Evolutionary conservation across 2,888 invertebrate genomes (phyloP).

Genomic region (Spatulosminthurus flaviceps): DNA sequence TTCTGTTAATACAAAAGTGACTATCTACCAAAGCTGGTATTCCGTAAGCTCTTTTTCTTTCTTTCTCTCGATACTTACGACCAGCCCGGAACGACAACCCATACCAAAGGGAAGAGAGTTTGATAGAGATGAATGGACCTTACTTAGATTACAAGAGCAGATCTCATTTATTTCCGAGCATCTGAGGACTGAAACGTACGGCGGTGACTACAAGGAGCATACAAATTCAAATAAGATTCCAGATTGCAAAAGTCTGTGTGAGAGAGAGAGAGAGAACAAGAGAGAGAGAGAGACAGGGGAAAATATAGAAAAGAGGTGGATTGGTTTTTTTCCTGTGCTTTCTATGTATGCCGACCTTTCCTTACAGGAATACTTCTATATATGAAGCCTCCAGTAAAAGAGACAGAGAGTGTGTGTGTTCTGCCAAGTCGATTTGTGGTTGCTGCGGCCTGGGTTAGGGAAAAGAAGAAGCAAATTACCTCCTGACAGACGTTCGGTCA

Average conservation of each 20-base stretch:
- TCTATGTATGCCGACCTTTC: constrained; percentile 7
- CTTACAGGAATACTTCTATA: not conserved
- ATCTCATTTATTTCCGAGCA: constrained; percentile 51
- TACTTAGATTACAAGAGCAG: constrained; percentile 51
- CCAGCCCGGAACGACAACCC: too few species aligned
- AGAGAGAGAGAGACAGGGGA: constrained; percentile 29
- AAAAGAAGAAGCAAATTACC: constrained; percentile 58
- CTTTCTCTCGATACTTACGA: too few species aligned
- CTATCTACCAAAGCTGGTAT: not conserved
- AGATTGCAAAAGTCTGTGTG: constrained; percentile 28
- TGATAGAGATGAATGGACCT: constrained; percentile 51
- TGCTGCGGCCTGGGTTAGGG: constrained; percentile 29
- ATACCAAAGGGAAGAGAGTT: constrained; percentile 10
- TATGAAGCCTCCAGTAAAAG: not conserved
- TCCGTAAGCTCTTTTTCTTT: too few species aligned
- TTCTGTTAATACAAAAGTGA: constrained; percentile 27
- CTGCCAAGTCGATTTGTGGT: constrained; percentile 46
- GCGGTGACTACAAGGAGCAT: constrained; percentile 45
- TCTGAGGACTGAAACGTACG: constrained; percentile 38
- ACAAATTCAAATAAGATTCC: constrained; percentile 53
- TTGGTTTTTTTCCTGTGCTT: constrained; percentile 48
- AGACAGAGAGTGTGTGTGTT: not conserved
- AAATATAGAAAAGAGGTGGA: constrained; percentile 43
- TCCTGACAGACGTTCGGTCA: constrained; percentile 58
- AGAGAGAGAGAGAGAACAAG: constrained; percentile 20